phyloP scores from a whole-genome alignment of 2,888 invertebrate species.

The Pristionchus japonicus region DNA sequence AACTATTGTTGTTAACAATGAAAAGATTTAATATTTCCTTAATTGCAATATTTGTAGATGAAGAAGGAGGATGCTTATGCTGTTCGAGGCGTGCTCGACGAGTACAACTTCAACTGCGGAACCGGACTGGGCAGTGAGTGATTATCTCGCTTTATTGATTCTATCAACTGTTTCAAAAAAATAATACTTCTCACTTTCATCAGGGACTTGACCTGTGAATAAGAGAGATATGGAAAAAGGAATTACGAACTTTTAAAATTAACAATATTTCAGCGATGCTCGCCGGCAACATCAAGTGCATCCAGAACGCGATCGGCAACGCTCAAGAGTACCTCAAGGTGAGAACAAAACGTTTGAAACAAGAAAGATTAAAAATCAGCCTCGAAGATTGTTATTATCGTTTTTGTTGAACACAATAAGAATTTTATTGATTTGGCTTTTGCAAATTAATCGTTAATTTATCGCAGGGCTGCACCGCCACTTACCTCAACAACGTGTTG shows the following conservation, averaged over 20 bases:
- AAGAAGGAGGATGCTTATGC: slow-evolving; percentile 17
- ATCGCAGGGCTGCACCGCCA: slow-evolving; percentile 32
- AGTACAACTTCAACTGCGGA: slow-evolving; percentile 42
- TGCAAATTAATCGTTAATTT: not conserved
- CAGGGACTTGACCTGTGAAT: not conserved
- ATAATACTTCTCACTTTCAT: too few species aligned
- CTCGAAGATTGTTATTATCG: too few species aligned
- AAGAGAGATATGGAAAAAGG: too few species aligned
- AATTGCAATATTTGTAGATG: too few species aligned
- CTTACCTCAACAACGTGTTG: slow-evolving; percentile 39
- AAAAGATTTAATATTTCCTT: too few species aligned
- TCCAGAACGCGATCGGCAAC: not conserved
- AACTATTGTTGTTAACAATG: too few species aligned
- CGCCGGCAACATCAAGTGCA: slow-evolving; percentile 32
- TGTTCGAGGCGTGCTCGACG: slow-evolving; percentile 35
- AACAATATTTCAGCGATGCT: not conserved
- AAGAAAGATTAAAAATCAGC: not conserved
- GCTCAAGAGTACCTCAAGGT: slow-evolving; percentile 31
- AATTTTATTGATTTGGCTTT: too few species aligned
- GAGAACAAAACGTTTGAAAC: too few species aligned
- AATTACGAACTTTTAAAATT: too few species aligned
- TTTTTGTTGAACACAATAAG: too few species aligned
- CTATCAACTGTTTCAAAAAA: too few species aligned
- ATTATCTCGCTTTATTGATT: too few species aligned
- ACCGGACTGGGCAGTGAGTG: slow-evolving; percentile 41